A percentile compares a stretch with the other conserved stretches of the same genome.
Evolutionary conservation across 2,888 invertebrate species (phyloP).

Genomic region (Dugesia japonica): DNA sequence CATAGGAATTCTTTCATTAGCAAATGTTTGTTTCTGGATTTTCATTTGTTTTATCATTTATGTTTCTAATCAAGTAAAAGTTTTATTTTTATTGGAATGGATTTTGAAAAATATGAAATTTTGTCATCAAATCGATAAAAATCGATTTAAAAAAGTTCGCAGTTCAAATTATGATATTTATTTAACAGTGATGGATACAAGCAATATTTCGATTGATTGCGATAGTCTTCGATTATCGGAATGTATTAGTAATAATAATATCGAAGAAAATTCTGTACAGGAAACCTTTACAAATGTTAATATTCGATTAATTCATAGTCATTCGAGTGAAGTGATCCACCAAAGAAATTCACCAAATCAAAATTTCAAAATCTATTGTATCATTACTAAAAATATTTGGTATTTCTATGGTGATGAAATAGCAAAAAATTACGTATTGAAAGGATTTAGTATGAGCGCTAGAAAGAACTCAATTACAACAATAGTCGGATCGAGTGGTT

Average conservation of each 20-base stretch:
- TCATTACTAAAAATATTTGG: neutral
- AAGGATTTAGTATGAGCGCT: neutral
- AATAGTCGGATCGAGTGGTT: conserved; percentile 73
- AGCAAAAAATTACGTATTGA: neutral
- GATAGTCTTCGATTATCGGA: too few relatives aligned
- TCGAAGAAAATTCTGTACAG: too few relatives aligned
- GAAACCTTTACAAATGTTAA: neutral
- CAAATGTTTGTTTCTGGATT: neutral
- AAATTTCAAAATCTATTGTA: neutral
- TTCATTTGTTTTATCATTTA: neutral
- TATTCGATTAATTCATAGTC: neutral
- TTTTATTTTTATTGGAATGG: neutral
- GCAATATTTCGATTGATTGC: too few relatives aligned
- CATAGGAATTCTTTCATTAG: neutral
- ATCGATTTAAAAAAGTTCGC: too few relatives aligned
- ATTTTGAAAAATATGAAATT: neutral
- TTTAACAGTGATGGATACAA: too few relatives aligned
- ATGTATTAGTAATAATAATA: too few relatives aligned
- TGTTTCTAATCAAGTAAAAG: neutral
- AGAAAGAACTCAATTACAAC: conserved; percentile 56
- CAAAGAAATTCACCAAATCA: too few relatives aligned
- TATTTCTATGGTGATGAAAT: neutral
- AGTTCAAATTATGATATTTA: too few relatives aligned
- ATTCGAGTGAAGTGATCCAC: neutral
- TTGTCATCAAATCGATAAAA: neutral